A percentile compares a stretch with the other conserved stretches of the same genome.
Evolutionary conservation across 2,113 vertebrate species (phyloP).

Genomic region (Callospermophilus lateralis): DNA sequence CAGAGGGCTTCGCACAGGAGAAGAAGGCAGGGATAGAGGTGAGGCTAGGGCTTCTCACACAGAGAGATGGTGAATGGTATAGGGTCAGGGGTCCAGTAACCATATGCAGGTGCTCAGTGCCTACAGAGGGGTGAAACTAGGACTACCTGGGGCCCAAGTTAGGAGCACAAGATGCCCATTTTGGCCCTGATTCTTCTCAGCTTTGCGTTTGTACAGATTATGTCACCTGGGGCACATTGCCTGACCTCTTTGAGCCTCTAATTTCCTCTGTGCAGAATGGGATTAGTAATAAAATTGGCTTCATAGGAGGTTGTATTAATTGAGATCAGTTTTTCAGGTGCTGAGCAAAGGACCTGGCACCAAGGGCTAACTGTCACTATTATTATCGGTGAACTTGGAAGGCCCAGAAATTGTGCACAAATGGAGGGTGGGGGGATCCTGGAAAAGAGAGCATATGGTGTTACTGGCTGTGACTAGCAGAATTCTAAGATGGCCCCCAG

Average conservation of each 20-base stretch:
- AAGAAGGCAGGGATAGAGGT: too few species aligned
- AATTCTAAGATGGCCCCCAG: background rate
- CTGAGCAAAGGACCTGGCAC: background rate
- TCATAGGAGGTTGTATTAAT: background rate
- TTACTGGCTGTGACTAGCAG: background rate
- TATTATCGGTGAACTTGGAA: background rate
- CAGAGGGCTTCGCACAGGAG: too few species aligned
- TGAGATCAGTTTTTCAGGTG: background rate
- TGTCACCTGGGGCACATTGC: background rate
- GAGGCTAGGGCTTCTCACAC: too few species aligned
- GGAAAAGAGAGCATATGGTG: background rate
- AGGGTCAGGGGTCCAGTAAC: too few species aligned
- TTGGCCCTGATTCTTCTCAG: too few species aligned
- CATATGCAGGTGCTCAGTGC: too few species aligned
- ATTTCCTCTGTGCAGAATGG: background rate
- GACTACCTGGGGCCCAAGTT: too few species aligned
- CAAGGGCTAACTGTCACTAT: background rate
- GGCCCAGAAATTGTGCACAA: background rate
- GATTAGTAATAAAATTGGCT: background rate
- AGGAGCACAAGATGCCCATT: too few species aligned
- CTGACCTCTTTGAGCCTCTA: background rate
- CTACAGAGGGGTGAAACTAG: too few species aligned
- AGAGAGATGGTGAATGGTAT: too few species aligned
- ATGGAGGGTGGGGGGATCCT: background rate
- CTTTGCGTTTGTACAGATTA: fast-evolving